Evolutionary conservation across 2,113 vertebrate genomes (phyloP).

Genomic region (Zosterops borbonicus): DNA sequence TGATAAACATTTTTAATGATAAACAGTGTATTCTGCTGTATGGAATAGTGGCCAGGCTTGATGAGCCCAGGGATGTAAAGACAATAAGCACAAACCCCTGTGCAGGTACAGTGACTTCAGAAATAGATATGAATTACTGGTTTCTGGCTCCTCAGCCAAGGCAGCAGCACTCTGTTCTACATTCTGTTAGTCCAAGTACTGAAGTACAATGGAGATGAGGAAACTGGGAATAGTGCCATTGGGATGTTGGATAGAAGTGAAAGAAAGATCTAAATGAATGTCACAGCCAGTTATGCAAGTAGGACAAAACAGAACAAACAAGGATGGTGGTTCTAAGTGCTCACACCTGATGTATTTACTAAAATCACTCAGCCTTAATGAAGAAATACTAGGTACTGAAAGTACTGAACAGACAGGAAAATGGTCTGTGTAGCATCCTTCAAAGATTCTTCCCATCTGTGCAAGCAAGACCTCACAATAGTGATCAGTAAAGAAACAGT

Average conservation of each 20-base stretch:
- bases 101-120: background rate
- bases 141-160: background rate
- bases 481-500: background rate
- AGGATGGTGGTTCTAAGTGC: background rate
- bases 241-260: background rate
- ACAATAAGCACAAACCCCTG: background rate
- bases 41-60: background rate
- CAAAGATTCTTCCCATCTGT: background rate
- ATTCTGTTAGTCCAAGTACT: background rate
- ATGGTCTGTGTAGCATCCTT: fast-evolving
- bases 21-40: background rate
- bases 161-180: background rate
- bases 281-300: background rate
- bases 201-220: background rate
- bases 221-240: background rate
- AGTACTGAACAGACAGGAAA: background rate
- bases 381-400: background rate
- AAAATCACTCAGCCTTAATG: background rate
- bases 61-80: background rate
- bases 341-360: background rate
- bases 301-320: background rate
- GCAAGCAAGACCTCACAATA: background rate
- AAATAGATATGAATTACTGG: background rate
- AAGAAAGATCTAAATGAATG: background rate
- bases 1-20: background rate